Percentiles rank a stretch among this genome's conserved stretches.
Evolutionary conservation across 2,888 invertebrate genomes (phyloP).

Genomic region (Furcula furcula): DNA sequence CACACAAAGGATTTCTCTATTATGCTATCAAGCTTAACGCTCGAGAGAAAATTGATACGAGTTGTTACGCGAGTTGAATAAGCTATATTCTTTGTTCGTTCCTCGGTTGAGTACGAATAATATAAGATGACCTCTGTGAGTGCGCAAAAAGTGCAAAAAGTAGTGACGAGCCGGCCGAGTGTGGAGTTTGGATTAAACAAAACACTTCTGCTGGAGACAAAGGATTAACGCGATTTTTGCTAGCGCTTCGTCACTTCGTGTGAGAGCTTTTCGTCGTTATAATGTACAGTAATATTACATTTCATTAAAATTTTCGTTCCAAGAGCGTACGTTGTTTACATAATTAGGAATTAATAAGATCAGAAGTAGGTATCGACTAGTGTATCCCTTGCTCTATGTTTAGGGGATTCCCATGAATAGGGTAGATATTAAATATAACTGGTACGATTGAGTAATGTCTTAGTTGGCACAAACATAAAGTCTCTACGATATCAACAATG

Average conservation of each 20-base stretch:
- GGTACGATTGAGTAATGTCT: no score
- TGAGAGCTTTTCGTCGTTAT: conserved; percentile 25
- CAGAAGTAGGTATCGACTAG: no score
- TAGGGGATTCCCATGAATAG: no score
- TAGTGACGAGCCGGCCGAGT: conserved; percentile 26
- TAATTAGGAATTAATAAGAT: no score
- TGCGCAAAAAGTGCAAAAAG: conserved; percentile 42
- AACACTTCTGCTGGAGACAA: conserved; percentile 33
- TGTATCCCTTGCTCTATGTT: no score
- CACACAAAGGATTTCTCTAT: conserved; percentile 51
- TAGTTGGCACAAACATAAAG: no score
- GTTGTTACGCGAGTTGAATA: conserved; percentile 29
- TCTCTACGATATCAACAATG: no score
- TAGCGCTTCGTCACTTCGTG: conserved; percentile 16
- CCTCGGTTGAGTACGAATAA: conserved; percentile 21
- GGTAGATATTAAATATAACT: no score
- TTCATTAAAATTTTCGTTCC: no score
- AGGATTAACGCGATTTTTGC: conserved; percentile 24
- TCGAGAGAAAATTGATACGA: conserved; percentile 38
- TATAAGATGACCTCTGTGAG: conserved; percentile 32
- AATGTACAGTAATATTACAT: conserved; percentile 6
- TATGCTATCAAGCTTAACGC: conserved; percentile 45
- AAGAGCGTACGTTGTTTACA: no score
- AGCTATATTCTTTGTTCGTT: conserved; percentile 29
- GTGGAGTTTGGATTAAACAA: conserved; percentile 38